Conservation (phyloP, 2,888 invertebrate species). For the Drosophila fulvimacula region DNA sequence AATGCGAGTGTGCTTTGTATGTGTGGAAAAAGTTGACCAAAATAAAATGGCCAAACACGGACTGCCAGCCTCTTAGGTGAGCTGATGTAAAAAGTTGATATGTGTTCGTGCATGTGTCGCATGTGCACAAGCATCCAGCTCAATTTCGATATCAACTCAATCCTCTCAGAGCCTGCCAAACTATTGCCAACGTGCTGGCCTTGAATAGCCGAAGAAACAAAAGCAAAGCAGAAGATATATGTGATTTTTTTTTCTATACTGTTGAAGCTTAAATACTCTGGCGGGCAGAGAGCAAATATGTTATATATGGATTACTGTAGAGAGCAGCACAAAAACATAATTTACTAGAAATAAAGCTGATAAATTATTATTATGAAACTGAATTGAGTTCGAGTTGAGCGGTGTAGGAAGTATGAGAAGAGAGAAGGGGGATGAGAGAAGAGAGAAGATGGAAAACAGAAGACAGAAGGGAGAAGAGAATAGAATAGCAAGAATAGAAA, state of each 20-base stretch:
- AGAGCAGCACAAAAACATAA: background rate
- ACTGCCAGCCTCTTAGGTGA: slow-evolving; percentile 29
- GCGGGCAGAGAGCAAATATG: background rate
- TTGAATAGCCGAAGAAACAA: slow-evolving; percentile 32
- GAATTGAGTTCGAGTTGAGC: background rate
- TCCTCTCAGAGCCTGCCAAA: slow-evolving; percentile 7
- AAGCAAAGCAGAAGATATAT: background rate
- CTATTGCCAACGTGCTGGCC: slow-evolving; percentile 32
- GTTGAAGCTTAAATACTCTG: slow-evolving; percentile 7
- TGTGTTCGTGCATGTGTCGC: slow-evolving; percentile 24
- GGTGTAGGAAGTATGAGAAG: too few relatives aligned
- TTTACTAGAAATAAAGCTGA: background rate
- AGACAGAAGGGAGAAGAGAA: too few relatives aligned
- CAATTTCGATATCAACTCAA: slow-evolving; percentile 40
- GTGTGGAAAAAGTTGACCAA: slow-evolving; percentile 47
- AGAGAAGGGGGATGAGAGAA: too few relatives aligned
- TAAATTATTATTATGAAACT: background rate
- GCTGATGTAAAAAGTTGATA: slow-evolving; percentile 37
- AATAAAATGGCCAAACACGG: slow-evolving; percentile 41
- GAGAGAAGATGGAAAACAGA: too few relatives aligned
- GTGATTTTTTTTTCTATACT: background rate
- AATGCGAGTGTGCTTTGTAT: slow-evolving; percentile 28
- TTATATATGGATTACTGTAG: too few relatives aligned
- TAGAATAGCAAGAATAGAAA: too few relatives aligned
- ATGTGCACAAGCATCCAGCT: slow-evolving; percentile 25